Conservation (phyloP, 2,113 vertebrate genomes). For the Pagrus major region DNA sequence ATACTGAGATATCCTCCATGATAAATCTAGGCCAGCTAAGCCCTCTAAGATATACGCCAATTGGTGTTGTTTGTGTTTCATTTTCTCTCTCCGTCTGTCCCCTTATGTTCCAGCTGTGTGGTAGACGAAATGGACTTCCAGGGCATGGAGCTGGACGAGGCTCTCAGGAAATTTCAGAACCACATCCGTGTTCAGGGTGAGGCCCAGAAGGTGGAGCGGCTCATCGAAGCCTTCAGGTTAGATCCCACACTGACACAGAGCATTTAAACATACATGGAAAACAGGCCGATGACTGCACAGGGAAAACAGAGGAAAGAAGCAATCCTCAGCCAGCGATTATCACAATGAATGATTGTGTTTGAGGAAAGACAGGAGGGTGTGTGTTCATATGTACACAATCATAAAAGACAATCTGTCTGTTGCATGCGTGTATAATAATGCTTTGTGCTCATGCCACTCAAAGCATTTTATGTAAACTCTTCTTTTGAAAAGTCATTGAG, state of each 20-base stretch:
- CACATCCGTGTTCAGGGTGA: constrained; percentile 98
- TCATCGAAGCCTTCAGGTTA: constrained; percentile 97
- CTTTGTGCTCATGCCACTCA: neutral
- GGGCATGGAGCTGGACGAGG: constrained; percentile 97
- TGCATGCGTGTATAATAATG: neutral
- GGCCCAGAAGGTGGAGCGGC: constrained; percentile 97
- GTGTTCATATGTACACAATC: neutral
- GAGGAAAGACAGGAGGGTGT: neutral
- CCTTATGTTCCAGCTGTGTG: constrained; percentile 88
- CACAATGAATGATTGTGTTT: neutral
- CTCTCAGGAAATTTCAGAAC: constrained; percentile 97
- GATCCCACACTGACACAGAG: neutral
- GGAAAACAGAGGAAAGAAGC: neutral
- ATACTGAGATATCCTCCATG: neutral
- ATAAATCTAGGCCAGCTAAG: neutral
- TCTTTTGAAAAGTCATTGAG: neutral
- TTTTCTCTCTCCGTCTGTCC: constrained; percentile 9
- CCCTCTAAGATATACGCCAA: neutral
- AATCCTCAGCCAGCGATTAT: neutral
- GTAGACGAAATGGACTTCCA: constrained; percentile 99
- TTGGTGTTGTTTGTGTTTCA: neutral
- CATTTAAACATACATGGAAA: neutral
- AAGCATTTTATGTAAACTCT: neutral
- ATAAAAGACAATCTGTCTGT: neutral
- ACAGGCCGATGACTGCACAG: neutral